These are phyloP conservation scores for Cyclopterus lumpus DNA, from an alignment of 2,797 vertebrate genomes.

Conservation along the genomic window DNA sequence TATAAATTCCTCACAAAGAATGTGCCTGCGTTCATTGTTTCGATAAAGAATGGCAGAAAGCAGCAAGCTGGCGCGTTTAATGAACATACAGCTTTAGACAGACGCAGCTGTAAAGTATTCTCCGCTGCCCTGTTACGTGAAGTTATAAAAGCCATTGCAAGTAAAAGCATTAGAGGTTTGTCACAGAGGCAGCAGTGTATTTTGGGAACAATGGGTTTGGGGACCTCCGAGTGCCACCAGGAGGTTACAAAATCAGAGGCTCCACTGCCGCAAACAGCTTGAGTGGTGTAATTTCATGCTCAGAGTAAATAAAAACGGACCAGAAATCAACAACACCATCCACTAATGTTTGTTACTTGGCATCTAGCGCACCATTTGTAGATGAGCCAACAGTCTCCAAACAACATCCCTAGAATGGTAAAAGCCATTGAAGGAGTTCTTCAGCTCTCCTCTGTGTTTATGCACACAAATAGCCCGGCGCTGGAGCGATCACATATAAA, in stretches of 20 bases:
- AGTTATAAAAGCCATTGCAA: constrained; percentile 50
- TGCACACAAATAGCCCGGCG: constrained; percentile 52
- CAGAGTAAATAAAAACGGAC: constrained; percentile 67
- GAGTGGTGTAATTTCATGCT: constrained; percentile 70
- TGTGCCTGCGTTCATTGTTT: constrained; percentile 43
- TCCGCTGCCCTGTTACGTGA: constrained; percentile 33
- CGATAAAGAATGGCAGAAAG: constrained; percentile 52
- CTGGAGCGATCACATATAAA: constrained; percentile 40
- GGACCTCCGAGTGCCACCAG: constrained; percentile 60
- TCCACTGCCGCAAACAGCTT: constrained; percentile 65
- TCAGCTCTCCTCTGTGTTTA: constrained; percentile 52
- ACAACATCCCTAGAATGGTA: constrained; percentile 50
- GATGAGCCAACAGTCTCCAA: constrained; percentile 60
- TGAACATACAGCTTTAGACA: constrained; percentile 26
- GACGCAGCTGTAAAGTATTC: constrained; percentile 31
- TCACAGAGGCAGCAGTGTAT: constrained; percentile 50
- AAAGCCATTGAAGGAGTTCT: constrained; percentile 55
- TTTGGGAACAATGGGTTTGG: constrained; percentile 57
- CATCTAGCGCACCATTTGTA: constrained; percentile 61
- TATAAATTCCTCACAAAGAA: constrained; percentile 41
- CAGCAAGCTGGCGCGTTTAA: constrained; percentile 30
- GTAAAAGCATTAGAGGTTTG: constrained; percentile 52
- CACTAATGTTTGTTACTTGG: constrained; percentile 64
- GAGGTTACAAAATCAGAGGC: constrained; percentile 64
- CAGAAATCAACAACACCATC: constrained; percentile 64